phyloP scores from a whole-genome alignment of 2,113 vertebrate species.

The Azemiops feae region DNA sequence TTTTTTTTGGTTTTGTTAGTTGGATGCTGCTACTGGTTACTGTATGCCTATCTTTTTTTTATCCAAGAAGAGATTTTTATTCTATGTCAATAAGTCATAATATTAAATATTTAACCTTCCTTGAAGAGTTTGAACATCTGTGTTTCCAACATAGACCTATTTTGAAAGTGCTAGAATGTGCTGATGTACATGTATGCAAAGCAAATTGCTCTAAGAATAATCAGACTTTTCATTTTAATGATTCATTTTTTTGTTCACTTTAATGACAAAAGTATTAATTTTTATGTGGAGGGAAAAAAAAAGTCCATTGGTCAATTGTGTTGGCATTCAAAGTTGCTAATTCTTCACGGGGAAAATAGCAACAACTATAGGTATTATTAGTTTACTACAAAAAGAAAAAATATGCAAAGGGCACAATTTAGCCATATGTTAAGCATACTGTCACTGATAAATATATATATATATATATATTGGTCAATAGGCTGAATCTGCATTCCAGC shows the following conservation, averaged over 20 bases:
- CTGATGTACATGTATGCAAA: not conserved
- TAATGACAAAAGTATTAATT: not conserved
- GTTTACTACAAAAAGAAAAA: not conserved
- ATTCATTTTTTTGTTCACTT: not conserved
- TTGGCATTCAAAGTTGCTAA: not conserved
- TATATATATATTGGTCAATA: not conserved
- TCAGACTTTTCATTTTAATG: not conserved
- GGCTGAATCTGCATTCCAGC: not conserved
- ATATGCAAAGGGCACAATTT: not conserved
- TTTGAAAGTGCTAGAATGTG: not conserved
- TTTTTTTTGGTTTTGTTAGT: not conserved
- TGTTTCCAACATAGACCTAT: not conserved
- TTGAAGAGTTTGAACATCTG: not conserved
- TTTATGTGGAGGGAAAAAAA: too few relatives aligned
- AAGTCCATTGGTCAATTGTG: not conserved
- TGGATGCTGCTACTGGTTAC: not conserved
- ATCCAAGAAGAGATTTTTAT: not conserved
- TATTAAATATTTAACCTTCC: not conserved
- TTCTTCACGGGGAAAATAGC: not conserved
- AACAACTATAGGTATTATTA: not conserved
- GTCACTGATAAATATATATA: too few relatives aligned
- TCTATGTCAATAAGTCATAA: not conserved
- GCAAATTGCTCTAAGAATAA: not conserved
- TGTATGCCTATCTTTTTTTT: not conserved
- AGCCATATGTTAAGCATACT: not conserved